Evolutionary conservation across 2,888 invertebrate species (phyloP).

Genomic region (Tubulanus polymorphus): DNA sequence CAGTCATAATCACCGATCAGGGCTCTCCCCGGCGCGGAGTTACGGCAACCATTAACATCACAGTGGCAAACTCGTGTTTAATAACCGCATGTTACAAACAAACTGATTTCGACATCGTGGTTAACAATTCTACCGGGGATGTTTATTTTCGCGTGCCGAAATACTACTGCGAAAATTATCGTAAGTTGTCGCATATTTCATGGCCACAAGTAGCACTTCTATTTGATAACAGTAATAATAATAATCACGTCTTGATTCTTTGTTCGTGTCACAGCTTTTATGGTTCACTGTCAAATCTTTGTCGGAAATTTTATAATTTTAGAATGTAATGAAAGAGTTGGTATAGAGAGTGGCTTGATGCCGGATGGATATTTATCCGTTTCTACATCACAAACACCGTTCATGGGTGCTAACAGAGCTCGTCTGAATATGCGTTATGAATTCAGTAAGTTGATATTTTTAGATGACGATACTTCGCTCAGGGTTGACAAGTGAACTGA

Average conservation of each 20-base stretch:
- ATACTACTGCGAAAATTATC: constrained; percentile 30
- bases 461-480: background rate
- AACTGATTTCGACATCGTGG: constrained; percentile 22
- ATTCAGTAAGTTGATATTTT: constrained; percentile 7
- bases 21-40: constrained; percentile 30
- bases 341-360: constrained; percentile 29
- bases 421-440: constrained; percentile 25
- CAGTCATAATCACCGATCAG: constrained; percentile 32
- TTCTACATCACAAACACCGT: constrained; percentile 20
- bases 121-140: constrained; percentile 28
- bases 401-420: constrained; percentile 25
- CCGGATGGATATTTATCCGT: constrained; percentile 28
- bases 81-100: constrained; percentile 27
- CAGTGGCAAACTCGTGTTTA: constrained; percentile 36
- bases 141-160: constrained; percentile 29
- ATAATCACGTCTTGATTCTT: background rate
- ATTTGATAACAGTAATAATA: no score
- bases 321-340: constrained; percentile 29
- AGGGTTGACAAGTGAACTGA: background rate
- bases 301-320: no score
- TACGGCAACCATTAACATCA: constrained; percentile 24
- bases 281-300: no score
- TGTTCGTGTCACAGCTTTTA: background rate
- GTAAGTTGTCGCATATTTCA: constrained; percentile 21
- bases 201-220: background rate